Evolutionary conservation across 1,140 invertebrate genomes (phyloP), one percentile per base, ranked within the genome.

Genomic region (Habropoda laboriosa): DNA sequence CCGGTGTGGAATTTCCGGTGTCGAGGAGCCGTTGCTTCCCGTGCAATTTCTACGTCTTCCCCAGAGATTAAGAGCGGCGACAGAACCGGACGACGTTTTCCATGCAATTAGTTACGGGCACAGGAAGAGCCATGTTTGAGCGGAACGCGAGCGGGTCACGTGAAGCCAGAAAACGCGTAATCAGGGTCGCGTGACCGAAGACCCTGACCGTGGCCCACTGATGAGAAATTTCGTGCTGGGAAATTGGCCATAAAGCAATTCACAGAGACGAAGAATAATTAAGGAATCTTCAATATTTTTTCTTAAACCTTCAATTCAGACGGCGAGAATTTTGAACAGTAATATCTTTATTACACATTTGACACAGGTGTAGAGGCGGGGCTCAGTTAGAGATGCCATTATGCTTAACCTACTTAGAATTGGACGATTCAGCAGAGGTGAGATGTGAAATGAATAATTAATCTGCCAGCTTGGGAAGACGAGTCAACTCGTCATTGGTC

Each of bases 181-280:
- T 38, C 30, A 67, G 53, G n/a, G 32, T 77, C 74, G 66, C 74
- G 66, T 77, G 64, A 77, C 74, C 53, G 60, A 40, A 27, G 60
- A 45, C 53, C 74, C 51, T 77, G 74, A 77, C 74, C 42, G 12
- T 77, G 64, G 53, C 42, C 53, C 53, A 58, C 18, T 70, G 30
- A 16, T 24, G 21, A 30, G 21, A n/a, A 24, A 58, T 77, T 74
- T 66, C 24, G n/a, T 51, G 6, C 47, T 64, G 27, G 35, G 47
- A 53, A 74, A 51, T 47, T 21, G 32, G 12, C 32, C 27, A 16
- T 16, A n/a, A 6, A 51, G 27, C 32, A 21, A 32, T 58, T 71
- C 40, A 40, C 38, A 71, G 32, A 53, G 27, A 32, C 4, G 0
- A 30, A 55, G 10, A 32, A 18, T 53, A 45, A 45, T 53, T n/a